Conservation (phyloP, 2,797 vertebrate species). For the Chaetodon trifasciatus region DNA sequence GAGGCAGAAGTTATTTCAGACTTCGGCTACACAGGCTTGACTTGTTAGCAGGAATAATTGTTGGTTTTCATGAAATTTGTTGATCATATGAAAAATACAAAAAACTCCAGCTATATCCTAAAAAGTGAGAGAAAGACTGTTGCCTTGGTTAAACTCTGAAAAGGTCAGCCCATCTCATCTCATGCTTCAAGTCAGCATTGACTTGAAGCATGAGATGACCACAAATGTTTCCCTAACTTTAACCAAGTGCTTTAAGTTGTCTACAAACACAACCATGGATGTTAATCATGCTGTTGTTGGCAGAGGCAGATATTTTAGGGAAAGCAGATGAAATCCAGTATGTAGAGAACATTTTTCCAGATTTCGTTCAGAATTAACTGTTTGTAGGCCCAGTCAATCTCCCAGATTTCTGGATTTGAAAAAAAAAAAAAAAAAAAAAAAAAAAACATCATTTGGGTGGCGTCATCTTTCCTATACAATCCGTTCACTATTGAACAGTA, state of each 20-base stretch:
- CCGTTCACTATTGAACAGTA: background rate
- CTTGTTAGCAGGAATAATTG: background rate
- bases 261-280: constrained; percentile 7
- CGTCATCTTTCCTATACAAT: background rate
- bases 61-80: background rate
- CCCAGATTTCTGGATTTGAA: background rate
- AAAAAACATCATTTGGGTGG: background rate
- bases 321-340: background rate
- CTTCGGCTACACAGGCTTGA: background rate
- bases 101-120: background rate
- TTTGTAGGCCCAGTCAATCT: background rate
- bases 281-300: background rate
- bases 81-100: background rate
- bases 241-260: constrained; percentile 9
- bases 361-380: background rate
- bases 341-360: background rate
- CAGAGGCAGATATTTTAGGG: background rate
- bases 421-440: background rate
- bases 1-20: background rate
- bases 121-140: background rate
- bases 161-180: background rate
- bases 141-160: background rate
- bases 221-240: background rate
- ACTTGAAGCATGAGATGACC: background rate
- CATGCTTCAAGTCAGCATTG: background rate